Evolutionary conservation across 2,888 invertebrate genomes (phyloP).

Genomic region (Sphecodes monilicornis): DNA sequence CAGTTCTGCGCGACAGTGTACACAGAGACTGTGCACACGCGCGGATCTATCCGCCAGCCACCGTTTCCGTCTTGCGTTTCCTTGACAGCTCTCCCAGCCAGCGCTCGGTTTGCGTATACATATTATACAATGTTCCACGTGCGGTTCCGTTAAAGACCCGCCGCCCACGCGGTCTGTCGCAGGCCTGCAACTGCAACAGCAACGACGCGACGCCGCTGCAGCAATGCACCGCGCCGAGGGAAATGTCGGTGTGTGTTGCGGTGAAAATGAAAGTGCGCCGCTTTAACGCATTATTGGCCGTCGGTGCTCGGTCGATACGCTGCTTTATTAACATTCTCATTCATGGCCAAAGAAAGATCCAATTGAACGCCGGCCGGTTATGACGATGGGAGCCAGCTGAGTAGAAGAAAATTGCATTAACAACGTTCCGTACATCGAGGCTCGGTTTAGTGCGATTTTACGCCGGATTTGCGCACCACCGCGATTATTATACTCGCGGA

Average conservation of each 20-base stretch:
- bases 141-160: conserved; percentile 59
- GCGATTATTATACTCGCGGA: background rate
- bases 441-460: conserved; percentile 8
- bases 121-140: conserved; percentile 59
- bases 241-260: conserved; percentile 52
- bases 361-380: conserved; percentile 41
- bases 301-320: conserved; percentile 23
- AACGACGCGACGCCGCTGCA: background rate
- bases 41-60: conserved; percentile 42
- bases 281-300: conserved; percentile 56
- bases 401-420: conserved; percentile 23
- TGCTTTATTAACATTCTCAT: conserved; percentile 60
- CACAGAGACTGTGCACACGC: conserved; percentile 41
- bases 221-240: conserved; percentile 4
- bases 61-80: conserved; percentile 45
- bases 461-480: background rate
- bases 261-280: conserved; percentile 69
- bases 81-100: conserved; percentile 31
- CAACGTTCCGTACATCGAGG: background rate
- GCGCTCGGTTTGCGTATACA: conserved; percentile 27
- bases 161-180: conserved; percentile 63
- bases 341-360: conserved; percentile 55
- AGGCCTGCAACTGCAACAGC: conserved; percentile 38
- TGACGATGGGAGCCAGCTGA: background rate
- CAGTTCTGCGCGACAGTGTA: background rate